Base-by-base conservation (phyloP, 2,113 vertebrate genomes). In the Labeo catla region DNA sequence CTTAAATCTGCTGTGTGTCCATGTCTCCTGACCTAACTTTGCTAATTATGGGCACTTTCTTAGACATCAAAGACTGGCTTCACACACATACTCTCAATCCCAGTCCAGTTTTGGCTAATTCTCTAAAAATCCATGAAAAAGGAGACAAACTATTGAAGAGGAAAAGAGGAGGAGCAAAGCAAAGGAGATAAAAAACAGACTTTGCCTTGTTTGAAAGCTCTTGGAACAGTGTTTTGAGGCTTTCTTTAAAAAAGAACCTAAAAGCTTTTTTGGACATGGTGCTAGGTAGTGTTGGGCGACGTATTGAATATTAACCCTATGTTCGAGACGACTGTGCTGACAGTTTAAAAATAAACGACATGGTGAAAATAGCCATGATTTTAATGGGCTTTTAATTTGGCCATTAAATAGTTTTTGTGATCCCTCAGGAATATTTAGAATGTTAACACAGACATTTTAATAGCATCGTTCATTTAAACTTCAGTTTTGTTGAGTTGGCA, bases 41-140 rank as follows among this genome's bases (percentile, higher is more conserved):
- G 61, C 80, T 90, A 88, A 88, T 52, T 91, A 85, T 85, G 83
- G 80, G 85, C 87, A 86, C 59, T 86, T 50, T 84, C 79, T 78
- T 72, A 85, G 21, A 23, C 91, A 90, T 93, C 89, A 90, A 91
- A 92, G 91, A 59, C 82, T 34, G 70, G 63, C 57, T 84, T 79
- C 87, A 86, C 34, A 65, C 72, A 81, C 76, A 76, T 80, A 88
- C 79, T 90, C 88, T 89, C 70, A 78, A 77, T 68, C 49, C 76
- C 47, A 13, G 47, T 34, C 65, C 76, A 36, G 45, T 54, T 78
- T 65, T 81, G 21, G 61, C 39, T 57, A 50, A 65, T 43, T 76
- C 5, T 15, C 54, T 43, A 49, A 47, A 28, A 65, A 65, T 63
- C 54, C 6, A 52, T 66, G 15, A 47, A 45, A 23, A 84, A 66